A percentile compares a stretch with the other conserved stretches of the same genome.
phyloP scores from a whole-genome alignment of 2,888 invertebrate genomes.

The Dendrolimus pini region DNA sequence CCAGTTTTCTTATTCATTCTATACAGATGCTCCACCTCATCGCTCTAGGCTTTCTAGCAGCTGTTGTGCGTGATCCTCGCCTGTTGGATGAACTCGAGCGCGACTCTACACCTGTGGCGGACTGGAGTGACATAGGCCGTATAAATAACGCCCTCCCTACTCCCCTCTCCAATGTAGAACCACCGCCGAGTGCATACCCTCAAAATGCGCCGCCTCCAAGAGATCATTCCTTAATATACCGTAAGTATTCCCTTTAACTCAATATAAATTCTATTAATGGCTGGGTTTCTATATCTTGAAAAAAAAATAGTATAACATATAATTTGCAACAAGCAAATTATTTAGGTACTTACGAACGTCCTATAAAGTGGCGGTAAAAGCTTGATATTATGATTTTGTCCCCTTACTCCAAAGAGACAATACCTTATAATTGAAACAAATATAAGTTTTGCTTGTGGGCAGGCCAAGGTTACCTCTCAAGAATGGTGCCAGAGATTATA shows the following conservation, averaged over 20 bases:
- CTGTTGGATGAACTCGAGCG: slow-evolving; percentile 79
- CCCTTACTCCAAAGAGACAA: too few relatives aligned
- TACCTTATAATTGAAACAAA: too few relatives aligned
- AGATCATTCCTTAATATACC: slow-evolving; percentile 80
- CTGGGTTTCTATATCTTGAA: too few relatives aligned
- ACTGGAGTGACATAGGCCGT: slow-evolving; percentile 55
- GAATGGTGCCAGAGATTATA: too few relatives aligned
- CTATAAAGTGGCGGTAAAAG: too few relatives aligned
- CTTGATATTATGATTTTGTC: too few relatives aligned
- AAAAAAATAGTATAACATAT: too few relatives aligned
- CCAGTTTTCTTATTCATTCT: not conserved
- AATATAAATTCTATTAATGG: not conserved
- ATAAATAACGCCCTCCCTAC: slow-evolving; percentile 77
- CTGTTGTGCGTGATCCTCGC: slow-evolving; percentile 84
- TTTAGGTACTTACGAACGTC: too few relatives aligned
- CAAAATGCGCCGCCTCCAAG: slow-evolving; percentile 59
- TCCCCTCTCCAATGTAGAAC: slow-evolving; percentile 83
- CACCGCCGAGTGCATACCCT: slow-evolving; percentile 72
- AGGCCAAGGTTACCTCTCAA: too few relatives aligned
- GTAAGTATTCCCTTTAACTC: slow-evolving; percentile 58
- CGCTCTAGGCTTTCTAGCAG: slow-evolving; percentile 84
- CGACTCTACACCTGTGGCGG: slow-evolving; percentile 58
- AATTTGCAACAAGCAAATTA: too few relatives aligned
- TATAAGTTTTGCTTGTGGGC: too few relatives aligned
- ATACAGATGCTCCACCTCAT: slow-evolving; percentile 84